These are phyloP conservation scores for Catagonus wagneri DNA, from an alignment of 2,113 vertebrate genomes.

Conservation along the genomic window DNA sequence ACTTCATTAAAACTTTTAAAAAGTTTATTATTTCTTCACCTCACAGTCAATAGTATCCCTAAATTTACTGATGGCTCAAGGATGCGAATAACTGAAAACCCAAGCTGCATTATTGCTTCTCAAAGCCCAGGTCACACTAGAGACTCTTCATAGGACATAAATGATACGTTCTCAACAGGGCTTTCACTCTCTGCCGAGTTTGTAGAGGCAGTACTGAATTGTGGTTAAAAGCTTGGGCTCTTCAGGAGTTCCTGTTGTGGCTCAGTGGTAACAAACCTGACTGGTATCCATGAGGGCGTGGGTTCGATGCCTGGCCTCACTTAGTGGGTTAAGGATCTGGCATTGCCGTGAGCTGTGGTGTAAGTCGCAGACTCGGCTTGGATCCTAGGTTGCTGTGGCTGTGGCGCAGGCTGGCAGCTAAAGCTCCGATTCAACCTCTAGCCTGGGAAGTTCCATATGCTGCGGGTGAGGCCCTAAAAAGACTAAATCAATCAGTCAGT, in stretches of 20 bases:
- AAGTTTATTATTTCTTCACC: not conserved
- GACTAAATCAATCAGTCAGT: too few relatives aligned
- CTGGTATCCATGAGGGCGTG: too few relatives aligned
- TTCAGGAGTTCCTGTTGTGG: not conserved
- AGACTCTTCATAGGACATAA: not conserved
- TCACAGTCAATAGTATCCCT: not conserved
- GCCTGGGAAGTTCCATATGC: too few relatives aligned
- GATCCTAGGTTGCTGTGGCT: too few relatives aligned
- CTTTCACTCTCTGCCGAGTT: not conserved
- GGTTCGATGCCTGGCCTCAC: too few relatives aligned
- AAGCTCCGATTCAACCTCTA: too few relatives aligned
- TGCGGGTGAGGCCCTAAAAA: too few relatives aligned
- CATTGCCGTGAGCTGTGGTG: too few relatives aligned
- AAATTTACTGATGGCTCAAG: not conserved
- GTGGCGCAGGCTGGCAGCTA: too few relatives aligned
- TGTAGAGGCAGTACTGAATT: not conserved
- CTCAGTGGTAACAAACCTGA: too few relatives aligned
- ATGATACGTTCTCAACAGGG: not conserved
- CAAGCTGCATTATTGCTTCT: not conserved
- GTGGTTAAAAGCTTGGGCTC: not conserved
- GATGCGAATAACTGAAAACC: not conserved
- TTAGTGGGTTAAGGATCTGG: too few relatives aligned
- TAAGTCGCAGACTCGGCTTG: too few relatives aligned
- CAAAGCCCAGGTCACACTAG: not conserved
- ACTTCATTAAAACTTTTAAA: conserved; percentile 24